Conservation (phyloP, 2,888 invertebrate genomes). For the Napeogenes inachia region DNA sequence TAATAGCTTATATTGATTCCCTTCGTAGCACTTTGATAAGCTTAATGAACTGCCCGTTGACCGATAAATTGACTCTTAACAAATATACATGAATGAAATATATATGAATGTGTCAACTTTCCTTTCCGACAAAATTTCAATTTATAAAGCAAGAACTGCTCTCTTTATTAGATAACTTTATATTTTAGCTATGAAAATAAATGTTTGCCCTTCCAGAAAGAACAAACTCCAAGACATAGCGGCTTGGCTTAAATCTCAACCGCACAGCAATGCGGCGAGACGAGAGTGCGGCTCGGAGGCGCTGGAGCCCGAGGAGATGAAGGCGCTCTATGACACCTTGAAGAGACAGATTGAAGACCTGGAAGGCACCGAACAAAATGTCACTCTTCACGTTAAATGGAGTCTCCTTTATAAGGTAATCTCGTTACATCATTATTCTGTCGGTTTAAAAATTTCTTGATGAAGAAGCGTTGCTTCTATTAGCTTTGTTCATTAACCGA, state of each 20-base stretch:
- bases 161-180: not conserved
- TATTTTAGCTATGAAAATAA: not conserved
- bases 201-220: constrained; percentile 38
- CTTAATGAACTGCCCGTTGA: no score
- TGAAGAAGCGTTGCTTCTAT: no score
- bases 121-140: no score
- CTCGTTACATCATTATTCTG: constrained; percentile 4
- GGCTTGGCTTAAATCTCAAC: constrained; percentile 85
- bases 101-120: no score
- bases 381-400: constrained; percentile 88
- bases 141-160: not conserved
- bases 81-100: no score
- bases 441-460: not conserved
- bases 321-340: constrained; percentile 51
- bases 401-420: constrained; percentile 83
- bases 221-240: constrained; percentile 71
- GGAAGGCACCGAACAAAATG: constrained; percentile 58
- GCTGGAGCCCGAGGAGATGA: constrained; percentile 81
- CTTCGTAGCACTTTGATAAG: no score
- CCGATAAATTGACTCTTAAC: no score
- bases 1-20: no score
- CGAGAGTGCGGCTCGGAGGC: constrained; percentile 83
- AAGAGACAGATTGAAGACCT: constrained; percentile 52
- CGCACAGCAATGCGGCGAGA: constrained; percentile 78
- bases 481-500: no score